Conservation (phyloP, 2,888 invertebrate genomes). For the Onchidella celtica region DNA sequence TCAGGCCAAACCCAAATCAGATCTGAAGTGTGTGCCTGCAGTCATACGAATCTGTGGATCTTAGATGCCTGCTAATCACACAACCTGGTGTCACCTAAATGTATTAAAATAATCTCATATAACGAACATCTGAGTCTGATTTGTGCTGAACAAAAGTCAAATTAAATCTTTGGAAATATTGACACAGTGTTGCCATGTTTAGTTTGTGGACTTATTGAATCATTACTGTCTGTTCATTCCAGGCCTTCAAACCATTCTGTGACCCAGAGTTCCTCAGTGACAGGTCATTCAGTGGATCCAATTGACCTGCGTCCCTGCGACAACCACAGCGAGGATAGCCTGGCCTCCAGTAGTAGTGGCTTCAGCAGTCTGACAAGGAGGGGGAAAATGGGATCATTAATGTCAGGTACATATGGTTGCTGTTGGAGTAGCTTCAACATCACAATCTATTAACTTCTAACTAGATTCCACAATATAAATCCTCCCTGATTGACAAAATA, state of each 20-base stretch:
- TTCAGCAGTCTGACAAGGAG: conserved; percentile 89
- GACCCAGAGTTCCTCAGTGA: conserved; percentile 33
- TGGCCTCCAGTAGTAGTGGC: conserved; percentile 87
- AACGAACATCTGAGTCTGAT: too few relatives aligned
- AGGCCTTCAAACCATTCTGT: conserved; percentile 47
- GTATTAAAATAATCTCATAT: too few relatives aligned
- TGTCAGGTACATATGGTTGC: conserved; percentile 39
- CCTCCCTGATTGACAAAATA: background rate
- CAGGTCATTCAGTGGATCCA: conserved; percentile 38
- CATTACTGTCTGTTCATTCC: background rate
- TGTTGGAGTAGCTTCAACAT: too few relatives aligned
- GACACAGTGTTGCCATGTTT: too few relatives aligned
- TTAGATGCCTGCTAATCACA: too few relatives aligned
- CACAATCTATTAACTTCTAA: background rate
- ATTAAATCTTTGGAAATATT: too few relatives aligned
- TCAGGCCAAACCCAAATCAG: too few relatives aligned
- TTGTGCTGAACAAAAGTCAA: too few relatives aligned
- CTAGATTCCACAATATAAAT: background rate
- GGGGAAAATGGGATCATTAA: conserved; percentile 59
- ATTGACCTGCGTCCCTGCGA: conserved; percentile 51
- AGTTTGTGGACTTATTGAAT: too few relatives aligned
- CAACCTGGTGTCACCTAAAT: too few relatives aligned
- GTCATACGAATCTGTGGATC: too few relatives aligned
- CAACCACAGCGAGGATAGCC: conserved; percentile 72
- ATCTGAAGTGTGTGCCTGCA: too few relatives aligned